Conservation (phyloP, 2,888 invertebrate species). For the Pandemis cinnamomeana region DNA sequence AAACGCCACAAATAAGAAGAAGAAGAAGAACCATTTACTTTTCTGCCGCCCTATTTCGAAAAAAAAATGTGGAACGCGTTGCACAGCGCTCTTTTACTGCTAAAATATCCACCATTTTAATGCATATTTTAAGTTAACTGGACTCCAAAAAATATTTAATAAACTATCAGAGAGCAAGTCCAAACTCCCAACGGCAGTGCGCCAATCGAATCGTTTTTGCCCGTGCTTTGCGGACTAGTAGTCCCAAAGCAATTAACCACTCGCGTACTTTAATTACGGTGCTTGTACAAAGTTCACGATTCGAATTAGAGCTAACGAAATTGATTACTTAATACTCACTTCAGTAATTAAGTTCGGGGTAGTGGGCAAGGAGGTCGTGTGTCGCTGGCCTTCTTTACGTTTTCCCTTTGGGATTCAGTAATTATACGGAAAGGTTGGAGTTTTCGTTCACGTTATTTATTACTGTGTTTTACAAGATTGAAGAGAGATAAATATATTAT, state of each 20-base stretch:
- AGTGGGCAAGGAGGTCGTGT: conserved; percentile 19
- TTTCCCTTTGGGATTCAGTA: not conserved
- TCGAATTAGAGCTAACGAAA: conserved; percentile 55
- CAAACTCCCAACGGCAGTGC: conserved; percentile 24
- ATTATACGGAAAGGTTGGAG: conserved; percentile 26
- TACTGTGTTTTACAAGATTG: not conserved
- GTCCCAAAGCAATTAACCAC: conserved; percentile 62
- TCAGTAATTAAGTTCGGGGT: conserved; percentile 35
- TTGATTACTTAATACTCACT: conserved; percentile 52
- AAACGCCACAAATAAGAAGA: no score
- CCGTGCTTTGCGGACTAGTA: conserved; percentile 46
- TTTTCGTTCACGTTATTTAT: not conserved
- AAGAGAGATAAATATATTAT: no score
- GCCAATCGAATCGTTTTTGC: conserved; percentile 58
- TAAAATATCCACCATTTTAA: no score
- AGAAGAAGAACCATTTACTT: no score
- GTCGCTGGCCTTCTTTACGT: conserved; percentile 18
- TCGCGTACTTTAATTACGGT: conserved; percentile 59
- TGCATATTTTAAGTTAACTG: not conserved
- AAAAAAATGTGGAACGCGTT: no score
- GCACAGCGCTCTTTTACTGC: no score
- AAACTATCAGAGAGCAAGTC: conserved; percentile 10
- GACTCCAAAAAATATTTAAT: not conserved
- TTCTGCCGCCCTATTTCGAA: no score
- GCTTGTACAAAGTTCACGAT: conserved; percentile 54